Evolutionary conservation across 2,797 vertebrate genomes (phyloP).

Genomic region (Macropus fuliginosus): DNA sequence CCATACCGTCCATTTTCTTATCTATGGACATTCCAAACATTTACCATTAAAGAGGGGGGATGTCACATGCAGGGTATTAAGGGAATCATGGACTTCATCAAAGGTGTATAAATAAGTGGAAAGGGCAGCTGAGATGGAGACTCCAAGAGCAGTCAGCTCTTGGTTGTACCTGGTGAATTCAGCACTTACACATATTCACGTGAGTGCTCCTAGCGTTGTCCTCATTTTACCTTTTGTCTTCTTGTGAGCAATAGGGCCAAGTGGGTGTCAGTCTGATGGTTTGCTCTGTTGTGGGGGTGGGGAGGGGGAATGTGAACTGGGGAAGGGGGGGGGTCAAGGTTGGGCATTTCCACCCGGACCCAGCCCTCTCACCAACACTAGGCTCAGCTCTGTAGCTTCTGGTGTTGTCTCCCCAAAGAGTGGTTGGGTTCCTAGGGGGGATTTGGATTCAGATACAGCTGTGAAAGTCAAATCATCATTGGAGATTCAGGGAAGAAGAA

Average conservation of each 20-base stretch:
- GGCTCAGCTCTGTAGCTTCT: constrained; percentile 41
- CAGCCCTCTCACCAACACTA: not conserved
- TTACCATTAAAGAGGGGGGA: constrained; percentile 93
- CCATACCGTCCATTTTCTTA: constrained; percentile 86
- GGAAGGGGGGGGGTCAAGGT: constrained; percentile 46
- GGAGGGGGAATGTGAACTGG: constrained; percentile 50
- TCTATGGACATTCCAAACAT: constrained; percentile 96
- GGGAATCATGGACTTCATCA: constrained; percentile 85
- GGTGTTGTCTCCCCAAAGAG: constrained; percentile 63
- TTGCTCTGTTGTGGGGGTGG: constrained; percentile 65
- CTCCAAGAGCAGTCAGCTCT: constrained; percentile 54
- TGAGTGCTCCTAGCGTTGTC: constrained; percentile 22
- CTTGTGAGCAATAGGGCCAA: constrained; percentile 46
- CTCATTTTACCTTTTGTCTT: constrained; percentile 68
- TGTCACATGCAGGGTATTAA: constrained; percentile 91
- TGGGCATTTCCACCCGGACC: not conserved
- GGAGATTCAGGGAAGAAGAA: constrained; percentile 46
- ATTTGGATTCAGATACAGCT: constrained; percentile 66
- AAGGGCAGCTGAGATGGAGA: constrained; percentile 50
- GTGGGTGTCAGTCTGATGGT: constrained; percentile 55
- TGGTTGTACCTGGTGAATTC: constrained; percentile 62
- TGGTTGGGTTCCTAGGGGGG: constrained; percentile 69
- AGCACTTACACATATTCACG: constrained; percentile 26
- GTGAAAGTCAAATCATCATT: not conserved
- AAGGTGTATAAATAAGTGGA: constrained; percentile 73